Evolutionary conservation across 2,888 invertebrate species (phyloP), one percentile per base, ranked within the genome.

Genomic region (Polydrusus cervinus): DNA sequence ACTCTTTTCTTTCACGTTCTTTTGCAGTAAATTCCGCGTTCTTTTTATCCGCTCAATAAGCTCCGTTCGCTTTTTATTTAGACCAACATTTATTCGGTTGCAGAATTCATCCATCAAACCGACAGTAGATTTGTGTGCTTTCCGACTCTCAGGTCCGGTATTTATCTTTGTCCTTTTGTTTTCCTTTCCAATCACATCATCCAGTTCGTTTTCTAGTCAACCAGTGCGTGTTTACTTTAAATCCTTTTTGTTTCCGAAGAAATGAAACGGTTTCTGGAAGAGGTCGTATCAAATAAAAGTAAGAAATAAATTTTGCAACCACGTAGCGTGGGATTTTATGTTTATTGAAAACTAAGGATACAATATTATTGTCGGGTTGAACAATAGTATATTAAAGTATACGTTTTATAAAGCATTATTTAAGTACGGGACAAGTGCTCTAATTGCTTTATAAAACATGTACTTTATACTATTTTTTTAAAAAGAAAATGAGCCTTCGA

Each of bases 101-200:
- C 84, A 82, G 80, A 83, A 80, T 82, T 81, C 83, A 86, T 86
- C 85, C 81, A 86, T 86, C 85, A 85, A 83, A 79, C 81, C 84
- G 86, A 85, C 86, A 85, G 84, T 84, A 84, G 86, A 85, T 86
- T 85, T 85, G 84, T 85, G 84, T 85, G 85, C 86, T 86, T 85
- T 85, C 83, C 82, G 83, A 84, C 83, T 83, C 85, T 83, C 83
- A 82, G 82, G 82, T 82, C 81, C 80, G 84, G 85, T 86, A 86
- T 86, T 85, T 85, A 85, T 86, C 86, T 83, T 83, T 75, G 76
- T 72, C 82, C 83, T 83, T 76, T 76, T 76, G 73, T 73, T 73
- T 83, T 81, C 81, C 81, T 83, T 84, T 82, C 82, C 82, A 82
- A 84, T 84, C 85, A 81, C 82, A 82, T 84, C 84, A 85, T 84